phyloP scores from a whole-genome alignment of 2,888 invertebrate species.

The Meganola albula region DNA sequence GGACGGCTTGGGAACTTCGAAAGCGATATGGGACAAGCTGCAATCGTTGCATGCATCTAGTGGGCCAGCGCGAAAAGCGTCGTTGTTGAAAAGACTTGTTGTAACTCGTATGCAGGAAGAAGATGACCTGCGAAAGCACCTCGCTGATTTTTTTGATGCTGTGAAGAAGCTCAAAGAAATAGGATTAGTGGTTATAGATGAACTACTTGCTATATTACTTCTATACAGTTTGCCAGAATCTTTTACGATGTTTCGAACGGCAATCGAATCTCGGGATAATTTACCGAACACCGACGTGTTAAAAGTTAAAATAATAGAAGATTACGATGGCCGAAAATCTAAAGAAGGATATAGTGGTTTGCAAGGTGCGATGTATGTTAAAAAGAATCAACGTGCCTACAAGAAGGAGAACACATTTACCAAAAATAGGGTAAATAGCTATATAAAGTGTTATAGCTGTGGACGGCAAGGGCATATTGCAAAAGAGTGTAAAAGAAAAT shows the following conservation, averaged over 20 bases:
- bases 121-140: constrained; percentile 1
- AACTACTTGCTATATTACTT: constrained; percentile 10
- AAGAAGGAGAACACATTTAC: background rate
- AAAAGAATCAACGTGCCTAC: background rate
- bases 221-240: constrained; percentile 17
- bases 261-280: constrained; percentile 21
- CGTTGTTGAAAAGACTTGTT: constrained; percentile 5
- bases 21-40: constrained; percentile 1
- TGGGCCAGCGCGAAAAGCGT: constrained; percentile 6
- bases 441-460: background rate
- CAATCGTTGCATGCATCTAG: constrained; percentile 3
- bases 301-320: constrained; percentile 16
- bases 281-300: constrained; percentile 16
- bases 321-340: background rate
- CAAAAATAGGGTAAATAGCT: background rate
- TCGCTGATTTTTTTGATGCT: constrained; percentile 4
- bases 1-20: background rate
- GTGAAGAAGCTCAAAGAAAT: constrained; percentile 6
- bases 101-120: constrained; percentile 4
- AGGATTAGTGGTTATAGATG: constrained; percentile 8
- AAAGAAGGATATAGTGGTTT: background rate
- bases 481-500: background rate
- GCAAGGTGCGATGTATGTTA: constrained; percentile 6
- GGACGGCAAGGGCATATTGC: background rate
- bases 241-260: constrained; percentile 20